Conservation (phyloP, 2,797 vertebrate species). For the Brotogeris chrysoptera region DNA sequence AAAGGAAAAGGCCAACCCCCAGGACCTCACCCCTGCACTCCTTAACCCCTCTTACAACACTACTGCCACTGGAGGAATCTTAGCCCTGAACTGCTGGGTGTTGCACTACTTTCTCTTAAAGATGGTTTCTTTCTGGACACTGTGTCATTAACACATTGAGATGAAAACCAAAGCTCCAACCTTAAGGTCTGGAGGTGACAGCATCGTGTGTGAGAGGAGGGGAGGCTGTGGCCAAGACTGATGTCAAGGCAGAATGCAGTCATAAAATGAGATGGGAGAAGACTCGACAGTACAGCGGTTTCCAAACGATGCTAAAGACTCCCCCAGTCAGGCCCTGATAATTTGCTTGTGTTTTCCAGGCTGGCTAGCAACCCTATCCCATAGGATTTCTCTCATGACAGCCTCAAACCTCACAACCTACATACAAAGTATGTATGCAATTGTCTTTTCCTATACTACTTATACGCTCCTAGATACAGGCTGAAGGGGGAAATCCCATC, state of each 20-base stretch:
- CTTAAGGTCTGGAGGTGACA: background rate
- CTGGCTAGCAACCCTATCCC: background rate
- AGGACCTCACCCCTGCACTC: background rate
- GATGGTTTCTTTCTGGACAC: background rate
- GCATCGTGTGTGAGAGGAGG: rapidly evolving
- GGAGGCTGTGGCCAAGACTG: background rate
- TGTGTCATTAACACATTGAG: background rate
- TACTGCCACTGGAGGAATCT: background rate
- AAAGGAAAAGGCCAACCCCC: background rate
- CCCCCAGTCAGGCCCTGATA: background rate
- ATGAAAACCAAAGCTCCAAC: background rate
- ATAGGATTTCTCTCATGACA: background rate
- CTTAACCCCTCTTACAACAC: background rate
- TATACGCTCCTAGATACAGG: background rate
- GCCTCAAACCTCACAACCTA: background rate
- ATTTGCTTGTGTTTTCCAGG: background rate
- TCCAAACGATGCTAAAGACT: background rate
- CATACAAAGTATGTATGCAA: rapidly evolving
- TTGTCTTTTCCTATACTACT: background rate
- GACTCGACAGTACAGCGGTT: background rate
- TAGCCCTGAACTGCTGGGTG: background rate
- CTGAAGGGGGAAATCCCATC: background rate
- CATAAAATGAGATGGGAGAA: background rate
- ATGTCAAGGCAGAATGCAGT: background rate
- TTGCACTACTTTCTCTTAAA: background rate